Percentiles rank a stretch among this genome's conserved stretches.
Evolutionary conservation across 2,888 invertebrate genomes (phyloP).

Genomic region (Polyommatus icarus): DNA sequence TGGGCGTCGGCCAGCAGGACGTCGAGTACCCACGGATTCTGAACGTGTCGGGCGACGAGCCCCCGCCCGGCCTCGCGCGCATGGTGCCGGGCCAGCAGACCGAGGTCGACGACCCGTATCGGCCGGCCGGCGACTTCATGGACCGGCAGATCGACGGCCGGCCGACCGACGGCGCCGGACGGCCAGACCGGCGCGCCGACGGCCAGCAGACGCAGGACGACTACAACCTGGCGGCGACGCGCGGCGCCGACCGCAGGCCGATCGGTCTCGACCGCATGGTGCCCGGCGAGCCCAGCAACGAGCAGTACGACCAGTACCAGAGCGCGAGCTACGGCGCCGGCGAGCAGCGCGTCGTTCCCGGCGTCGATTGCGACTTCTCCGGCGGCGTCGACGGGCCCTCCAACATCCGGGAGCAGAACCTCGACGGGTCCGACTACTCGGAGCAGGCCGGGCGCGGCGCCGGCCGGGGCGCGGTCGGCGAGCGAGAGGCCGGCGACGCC

Average conservation of each 20-base stretch:
- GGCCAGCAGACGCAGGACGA: conserved; percentile 66
- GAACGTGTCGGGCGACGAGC: conserved; percentile 68
- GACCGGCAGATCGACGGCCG: conserved; percentile 72
- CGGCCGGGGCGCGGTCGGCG: conserved; percentile 56
- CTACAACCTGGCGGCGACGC: conserved; percentile 52
- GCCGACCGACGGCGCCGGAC: conserved; percentile 57
- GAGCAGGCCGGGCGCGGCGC: conserved; percentile 57
- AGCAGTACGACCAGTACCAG: conserved; percentile 64
- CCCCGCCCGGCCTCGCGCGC: conserved; percentile 75
- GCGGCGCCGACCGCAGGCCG: conserved; percentile 66
- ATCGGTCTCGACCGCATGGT: conserved; percentile 82
- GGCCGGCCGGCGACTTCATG: conserved; percentile 62
- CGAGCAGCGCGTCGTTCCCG: conserved; percentile 78
- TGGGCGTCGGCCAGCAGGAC: conserved; percentile 85
- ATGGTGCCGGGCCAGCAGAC: conserved; percentile 79
- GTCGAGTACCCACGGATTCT: conserved; percentile 66
- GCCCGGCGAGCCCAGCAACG: conserved; percentile 81
- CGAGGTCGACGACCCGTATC: conserved; percentile 61
- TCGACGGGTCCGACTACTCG: conserved; percentile 71
- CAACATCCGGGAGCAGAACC: conserved; percentile 66
- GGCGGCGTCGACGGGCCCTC: conserved; percentile 54
- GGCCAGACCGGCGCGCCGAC: conserved; percentile 69
- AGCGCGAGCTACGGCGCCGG: conserved; percentile 63
- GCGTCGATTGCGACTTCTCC: conserved; percentile 72
- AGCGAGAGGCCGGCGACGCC: conserved; percentile 50